Conservation (phyloP, 1,140 invertebrate genomes). For the Atta colombica region DNA sequence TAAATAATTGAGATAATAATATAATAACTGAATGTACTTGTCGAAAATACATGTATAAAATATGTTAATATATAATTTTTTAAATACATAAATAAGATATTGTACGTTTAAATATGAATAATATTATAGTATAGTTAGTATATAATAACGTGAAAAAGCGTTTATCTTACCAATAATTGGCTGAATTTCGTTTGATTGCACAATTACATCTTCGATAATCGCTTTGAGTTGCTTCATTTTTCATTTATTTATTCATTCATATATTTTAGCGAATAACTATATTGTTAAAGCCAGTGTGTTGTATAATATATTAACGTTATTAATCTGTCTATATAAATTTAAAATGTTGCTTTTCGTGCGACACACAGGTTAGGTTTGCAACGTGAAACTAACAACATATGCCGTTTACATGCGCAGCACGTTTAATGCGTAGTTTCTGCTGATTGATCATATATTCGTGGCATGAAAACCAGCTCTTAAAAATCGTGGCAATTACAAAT, state of each 20-base stretch:
- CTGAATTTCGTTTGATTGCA: slow-evolving; percentile 77
- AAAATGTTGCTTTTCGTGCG: neutral
- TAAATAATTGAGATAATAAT: neutral
- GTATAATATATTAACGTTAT: neutral
- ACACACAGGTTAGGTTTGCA: neutral
- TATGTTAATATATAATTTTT: slow-evolving; percentile 6
- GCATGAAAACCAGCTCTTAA: neutral
- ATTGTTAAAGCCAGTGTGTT: neutral
- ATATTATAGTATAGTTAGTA: neutral
- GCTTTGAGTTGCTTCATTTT: slow-evolving; percentile 77
- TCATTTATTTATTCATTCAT: neutral
- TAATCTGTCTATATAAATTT: neutral
- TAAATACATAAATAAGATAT: neutral
- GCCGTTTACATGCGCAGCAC: neutral
- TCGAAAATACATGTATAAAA: neutral
- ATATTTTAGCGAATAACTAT: neutral
- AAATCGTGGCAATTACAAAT: no score
- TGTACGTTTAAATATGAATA: neutral
- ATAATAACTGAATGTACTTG: neutral
- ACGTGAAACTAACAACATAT: neutral
- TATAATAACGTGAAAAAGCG: neutral
- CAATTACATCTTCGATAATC: slow-evolving; percentile 78
- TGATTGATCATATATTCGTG: neutral
- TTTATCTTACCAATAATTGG: slow-evolving; percentile 80
- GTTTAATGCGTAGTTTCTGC: neutral